Conservation (phyloP, 1,140 invertebrate species). For the Condylostylus longicornis region DNA sequence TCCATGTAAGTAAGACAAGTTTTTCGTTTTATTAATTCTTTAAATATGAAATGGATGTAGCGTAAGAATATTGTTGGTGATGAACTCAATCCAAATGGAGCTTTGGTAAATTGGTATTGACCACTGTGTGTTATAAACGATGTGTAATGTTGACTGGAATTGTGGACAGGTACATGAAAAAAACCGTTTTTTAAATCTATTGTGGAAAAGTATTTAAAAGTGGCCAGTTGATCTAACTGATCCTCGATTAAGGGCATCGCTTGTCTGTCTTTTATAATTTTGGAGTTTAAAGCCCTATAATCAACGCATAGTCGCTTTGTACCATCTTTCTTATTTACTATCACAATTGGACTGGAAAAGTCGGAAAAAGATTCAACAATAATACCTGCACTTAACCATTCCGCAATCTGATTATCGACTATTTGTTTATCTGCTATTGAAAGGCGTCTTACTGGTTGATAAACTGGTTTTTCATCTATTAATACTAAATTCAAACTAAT, state of each 20-base stretch:
- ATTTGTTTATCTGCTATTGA: conserved; percentile 16
- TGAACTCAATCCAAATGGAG: conserved; percentile 34
- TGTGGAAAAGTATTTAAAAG: conserved; percentile 25
- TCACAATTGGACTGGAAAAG: conserved; percentile 15
- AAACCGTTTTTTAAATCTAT: conserved; percentile 34
- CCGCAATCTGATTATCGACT: conserved; percentile 18
- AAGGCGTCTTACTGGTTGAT: conserved; percentile 17
- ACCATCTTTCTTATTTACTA: conserved; percentile 14
- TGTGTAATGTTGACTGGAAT: conserved; percentile 22
- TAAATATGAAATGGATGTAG: conserved; percentile 1
- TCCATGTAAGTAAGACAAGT: conserved; percentile 6
- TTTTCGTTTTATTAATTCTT: neutral
- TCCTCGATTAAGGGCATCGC: conserved; percentile 21
- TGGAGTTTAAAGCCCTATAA: conserved; percentile 11
- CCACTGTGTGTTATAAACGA: conserved; percentile 29
- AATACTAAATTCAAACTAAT: conserved; percentile 9
- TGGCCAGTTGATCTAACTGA: conserved; percentile 11
- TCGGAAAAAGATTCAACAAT: conserved; percentile 17
- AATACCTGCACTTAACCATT: conserved; percentile 19
- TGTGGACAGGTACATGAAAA: conserved; percentile 24
- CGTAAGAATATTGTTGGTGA: conserved; percentile 25
- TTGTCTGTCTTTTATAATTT: conserved; percentile 12
- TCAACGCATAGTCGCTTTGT: conserved; percentile 11
- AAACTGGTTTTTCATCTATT: conserved; percentile 14
- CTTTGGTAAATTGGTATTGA: conserved; percentile 31